A percentile compares a stretch with the other conserved stretches of the same genome.
These are phyloP conservation scores for Pardosa pseudoannulata DNA, from an alignment of 2,888 invertebrate species.

Conservation along the genomic window DNA sequence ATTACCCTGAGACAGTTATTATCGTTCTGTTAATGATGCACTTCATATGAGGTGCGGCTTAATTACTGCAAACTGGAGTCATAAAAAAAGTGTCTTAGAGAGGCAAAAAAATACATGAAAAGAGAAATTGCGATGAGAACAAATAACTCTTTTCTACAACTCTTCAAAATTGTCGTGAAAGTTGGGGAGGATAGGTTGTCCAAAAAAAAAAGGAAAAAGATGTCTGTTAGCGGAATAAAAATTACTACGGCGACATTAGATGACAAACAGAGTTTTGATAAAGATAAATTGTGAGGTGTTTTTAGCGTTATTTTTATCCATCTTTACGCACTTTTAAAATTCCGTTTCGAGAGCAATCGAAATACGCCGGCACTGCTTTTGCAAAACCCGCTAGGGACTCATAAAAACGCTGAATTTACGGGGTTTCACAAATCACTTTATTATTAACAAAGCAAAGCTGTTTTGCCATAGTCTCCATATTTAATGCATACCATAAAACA, in stretches of 20 bases:
- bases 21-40: slow-evolving; percentile 63
- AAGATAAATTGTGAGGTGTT: slow-evolving; percentile 43
- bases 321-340: background rate
- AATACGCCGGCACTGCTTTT: background rate
- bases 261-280: slow-evolving; percentile 58
- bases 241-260: slow-evolving; percentile 42
- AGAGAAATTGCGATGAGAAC: slow-evolving; percentile 62
- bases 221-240: slow-evolving; percentile 25
- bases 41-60: slow-evolving; percentile 68
- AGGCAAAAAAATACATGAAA: slow-evolving; percentile 25
- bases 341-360: background rate
- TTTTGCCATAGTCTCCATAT: too few species aligned
- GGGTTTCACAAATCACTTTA: slow-evolving; percentile 27
- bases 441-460: background rate
- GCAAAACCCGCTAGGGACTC: slow-evolving; percentile 1
- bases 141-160: slow-evolving; percentile 62
- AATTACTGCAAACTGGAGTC: slow-evolving; percentile 62
- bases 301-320: background rate
- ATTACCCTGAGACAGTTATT: slow-evolving; percentile 68
- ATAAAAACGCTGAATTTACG: slow-evolving; percentile 51
- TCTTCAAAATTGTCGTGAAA: slow-evolving; percentile 41
- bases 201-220: background rate
- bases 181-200: background rate
- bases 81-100: slow-evolving; percentile 39
- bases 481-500: too few species aligned